These are phyloP conservation scores for Chrysoperla carnea DNA, from an alignment of 1,140 invertebrate species.

Conservation along the genomic window DNA sequence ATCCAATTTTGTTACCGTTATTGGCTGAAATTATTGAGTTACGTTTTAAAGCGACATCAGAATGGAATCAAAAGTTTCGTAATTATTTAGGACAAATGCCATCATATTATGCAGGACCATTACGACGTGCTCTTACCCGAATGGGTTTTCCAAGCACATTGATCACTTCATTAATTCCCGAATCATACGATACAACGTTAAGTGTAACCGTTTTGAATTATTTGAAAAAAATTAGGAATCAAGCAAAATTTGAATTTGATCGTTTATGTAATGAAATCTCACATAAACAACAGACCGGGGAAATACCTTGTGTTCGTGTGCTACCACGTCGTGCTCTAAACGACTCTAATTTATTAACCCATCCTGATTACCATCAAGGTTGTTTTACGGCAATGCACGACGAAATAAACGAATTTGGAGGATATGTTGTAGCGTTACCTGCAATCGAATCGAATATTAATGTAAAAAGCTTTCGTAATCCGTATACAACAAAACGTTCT, in stretches of 20 bases:
- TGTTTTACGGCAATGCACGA: conserved; percentile 23
- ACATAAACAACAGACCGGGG: not conserved
- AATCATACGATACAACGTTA: conserved; percentile 74
- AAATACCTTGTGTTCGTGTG: conserved; percentile 39
- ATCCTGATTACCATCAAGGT: too few species aligned
- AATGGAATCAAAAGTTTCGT: conserved; percentile 74
- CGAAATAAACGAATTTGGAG: conserved; percentile 39
- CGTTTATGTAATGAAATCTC: conserved; percentile 37
- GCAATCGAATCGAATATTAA: too few species aligned
- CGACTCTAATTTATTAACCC: conserved; percentile 39
- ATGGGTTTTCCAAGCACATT: conserved; percentile 56
- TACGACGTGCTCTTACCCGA: conserved; percentile 69
- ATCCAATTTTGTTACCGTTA: conserved; percentile 75
- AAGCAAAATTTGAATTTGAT: conserved; percentile 84
- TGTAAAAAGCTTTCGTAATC: too few species aligned
- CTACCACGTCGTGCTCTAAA: conserved; percentile 63
- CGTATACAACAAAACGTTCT: too few species aligned
- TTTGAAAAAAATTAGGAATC: conserved; percentile 80
- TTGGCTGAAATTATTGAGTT: conserved; percentile 70
- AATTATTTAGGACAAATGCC: conserved; percentile 86
- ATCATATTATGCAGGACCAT: conserved; percentile 69
- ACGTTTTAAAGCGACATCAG: conserved; percentile 50
- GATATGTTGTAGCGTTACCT: too few species aligned
- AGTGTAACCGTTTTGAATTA: conserved; percentile 83
- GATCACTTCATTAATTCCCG: conserved; percentile 62